A percentile compares a stretch with the other conserved stretches of the same genome.
Evolutionary conservation across 2,888 invertebrate genomes (phyloP).

Genomic region (Ferdinandea cuprea): DNA sequence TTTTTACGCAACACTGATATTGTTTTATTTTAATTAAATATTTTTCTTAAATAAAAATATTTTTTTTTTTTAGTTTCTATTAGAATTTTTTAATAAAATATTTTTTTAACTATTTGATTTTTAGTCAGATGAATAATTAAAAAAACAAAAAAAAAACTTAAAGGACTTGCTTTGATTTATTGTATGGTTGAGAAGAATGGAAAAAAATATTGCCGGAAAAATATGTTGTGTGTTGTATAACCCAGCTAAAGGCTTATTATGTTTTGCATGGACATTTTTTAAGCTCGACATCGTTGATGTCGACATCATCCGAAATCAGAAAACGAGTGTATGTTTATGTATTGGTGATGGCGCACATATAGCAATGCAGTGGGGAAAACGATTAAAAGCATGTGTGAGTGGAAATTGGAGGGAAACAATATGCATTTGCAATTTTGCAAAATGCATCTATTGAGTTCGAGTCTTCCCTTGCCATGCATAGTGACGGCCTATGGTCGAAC

Average conservation of each 20-base stretch:
- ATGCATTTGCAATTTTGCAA: slow-evolving; percentile 64
- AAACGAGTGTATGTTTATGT: slow-evolving; percentile 30
- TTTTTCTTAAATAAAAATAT: neutral
- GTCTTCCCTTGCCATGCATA: slow-evolving; percentile 2
- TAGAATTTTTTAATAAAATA: neutral
- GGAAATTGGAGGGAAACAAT: slow-evolving; percentile 55
- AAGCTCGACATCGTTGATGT: slow-evolving; percentile 58
- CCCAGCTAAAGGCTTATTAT: slow-evolving; percentile 81
- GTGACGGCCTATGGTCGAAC: neutral
- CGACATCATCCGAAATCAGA: slow-evolving; percentile 65
- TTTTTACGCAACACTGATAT: slow-evolving; percentile 4
- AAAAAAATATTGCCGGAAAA: slow-evolving; percentile 78
- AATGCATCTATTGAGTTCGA: slow-evolving; percentile 46
- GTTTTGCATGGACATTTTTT: slow-evolving; percentile 72
- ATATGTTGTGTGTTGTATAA: slow-evolving; percentile 78
- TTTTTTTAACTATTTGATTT: slow-evolving; percentile 21
- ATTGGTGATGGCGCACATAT: slow-evolving; percentile 51
- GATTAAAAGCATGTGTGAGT: slow-evolving; percentile 30
- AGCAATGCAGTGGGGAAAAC: slow-evolving; percentile 3
- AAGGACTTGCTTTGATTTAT: slow-evolving; percentile 70
- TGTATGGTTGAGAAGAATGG: slow-evolving; percentile 75
- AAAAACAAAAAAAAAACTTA: slow-evolving; percentile 20
- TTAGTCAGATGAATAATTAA: slow-evolving; percentile 37
- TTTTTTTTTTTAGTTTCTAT: slow-evolving; percentile 4
- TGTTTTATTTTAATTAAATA: neutral